Conservation (phyloP, 2,888 invertebrate genomes). For the Cremastinae sp. region DNA sequence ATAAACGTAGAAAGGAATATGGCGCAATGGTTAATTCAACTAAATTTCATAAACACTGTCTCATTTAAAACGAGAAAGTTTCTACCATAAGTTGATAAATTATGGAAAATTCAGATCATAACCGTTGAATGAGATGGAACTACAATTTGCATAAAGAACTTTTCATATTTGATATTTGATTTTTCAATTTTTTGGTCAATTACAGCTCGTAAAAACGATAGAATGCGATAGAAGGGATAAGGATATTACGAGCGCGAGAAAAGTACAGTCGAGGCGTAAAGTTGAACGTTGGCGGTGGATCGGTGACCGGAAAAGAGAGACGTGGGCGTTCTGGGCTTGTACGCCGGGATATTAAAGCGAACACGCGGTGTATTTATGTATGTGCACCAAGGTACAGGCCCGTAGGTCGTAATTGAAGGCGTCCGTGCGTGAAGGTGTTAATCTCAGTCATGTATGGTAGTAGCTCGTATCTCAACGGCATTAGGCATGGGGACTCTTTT, state of each 20-base stretch:
- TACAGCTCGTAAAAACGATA: background rate
- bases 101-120: no score
- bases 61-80: no score
- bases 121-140: no score
- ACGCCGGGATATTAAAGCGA: background rate
- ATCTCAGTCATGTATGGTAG: constrained; percentile 61
- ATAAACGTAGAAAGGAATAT: no score
- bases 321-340: constrained; percentile 53
- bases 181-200: no score
- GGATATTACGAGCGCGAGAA: background rate
- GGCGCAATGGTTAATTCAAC: no score
- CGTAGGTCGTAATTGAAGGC: constrained; percentile 64
- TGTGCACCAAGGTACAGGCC: constrained; percentile 17
- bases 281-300: constrained; percentile 41
- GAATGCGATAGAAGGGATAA: constrained; percentile 22
- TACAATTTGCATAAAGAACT: no score
- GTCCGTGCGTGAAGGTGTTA: constrained; percentile 65
- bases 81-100: no score
- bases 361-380: background rate
- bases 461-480: constrained; percentile 60
- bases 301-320: constrained; percentile 56
- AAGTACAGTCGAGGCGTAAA: constrained; percentile 11
- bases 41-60: no score
- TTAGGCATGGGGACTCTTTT: constrained; percentile 58
- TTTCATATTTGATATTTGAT: no score